Evolutionary conservation across 2,888 invertebrate species (phyloP), one percentile per base, ranked within the genome.

Genomic region (Saturnia japonica): DNA sequence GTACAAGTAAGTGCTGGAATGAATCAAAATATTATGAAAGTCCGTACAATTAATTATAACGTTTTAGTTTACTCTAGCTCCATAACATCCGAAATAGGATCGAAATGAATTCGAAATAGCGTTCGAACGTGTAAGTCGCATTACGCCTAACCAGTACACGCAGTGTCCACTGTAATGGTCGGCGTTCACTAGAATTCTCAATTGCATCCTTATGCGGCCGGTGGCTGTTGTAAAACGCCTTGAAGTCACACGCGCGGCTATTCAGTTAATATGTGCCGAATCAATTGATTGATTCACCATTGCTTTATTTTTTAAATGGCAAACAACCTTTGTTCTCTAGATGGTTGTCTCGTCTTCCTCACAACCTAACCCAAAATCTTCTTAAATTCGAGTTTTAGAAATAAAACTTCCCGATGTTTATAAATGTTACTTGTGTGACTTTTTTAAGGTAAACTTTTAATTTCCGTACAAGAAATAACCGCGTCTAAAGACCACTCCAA

Each of bases 141-240:
- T 83, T 83, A 83, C 80, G 77, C 74, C 72, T 69, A 75, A 72
- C 73, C 77, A 72, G 76, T 80, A 77, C 82, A 77, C 77, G 85
- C 80, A 75, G 25, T 74, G 72, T 74, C 70, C 72, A 71, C 77
- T 76, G 76, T 82, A 82, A 85, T 83, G 82, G 84, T 74, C 78
- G 75, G 83, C 84, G 82, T 85, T 85, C 83, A 78, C 82, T 79
- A 80, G 88, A 81, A 88, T 85, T 85, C 83, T 89, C 91, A 91
- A 91, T 91, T 90, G 90, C 89, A 74, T 74, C 91, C 91, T 83
- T 91, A 90, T 91, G 85, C 80, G 91, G 87, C 74, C 72, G 74
- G 70, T 64, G 75, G 82, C 75, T 70, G 73, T 76, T 74, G 74
- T 74, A 68, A 57, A 57, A 16, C 25, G 25, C 25, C 25, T 25